Percentiles rank a stretch among this genome's conserved stretches.
Conservation (phyloP, 2,888 invertebrate genomes). For the Choreutis nemorana region DNA sequence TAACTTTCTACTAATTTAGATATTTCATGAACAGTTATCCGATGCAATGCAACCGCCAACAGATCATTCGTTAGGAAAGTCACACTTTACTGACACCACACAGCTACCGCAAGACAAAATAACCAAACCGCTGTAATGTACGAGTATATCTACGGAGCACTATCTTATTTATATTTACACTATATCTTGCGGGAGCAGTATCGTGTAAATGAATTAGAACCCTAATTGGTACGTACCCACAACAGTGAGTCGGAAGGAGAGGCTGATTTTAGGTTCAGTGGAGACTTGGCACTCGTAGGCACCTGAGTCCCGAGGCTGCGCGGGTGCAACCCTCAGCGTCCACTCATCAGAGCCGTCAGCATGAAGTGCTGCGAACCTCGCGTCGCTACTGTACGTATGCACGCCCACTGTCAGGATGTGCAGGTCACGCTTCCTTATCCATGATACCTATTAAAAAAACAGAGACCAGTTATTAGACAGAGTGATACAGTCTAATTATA, state of each 20-base stretch:
- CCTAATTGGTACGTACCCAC: constrained; percentile 69
- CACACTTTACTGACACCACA: no score
- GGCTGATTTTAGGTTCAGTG: constrained; percentile 88
- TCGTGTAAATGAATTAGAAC: constrained; percentile 5
- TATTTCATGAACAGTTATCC: no score
- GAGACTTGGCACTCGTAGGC: constrained; percentile 92
- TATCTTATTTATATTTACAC: no score
- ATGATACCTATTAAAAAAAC: constrained; percentile 74
- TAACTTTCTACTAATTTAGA: no score
- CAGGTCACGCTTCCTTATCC: constrained; percentile 85
- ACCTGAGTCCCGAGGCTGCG: constrained; percentile 81
- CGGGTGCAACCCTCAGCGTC: constrained; percentile 66
- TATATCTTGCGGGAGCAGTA: no score
- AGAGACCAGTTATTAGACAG: no score
- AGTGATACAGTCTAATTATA: no score
- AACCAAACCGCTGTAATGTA: no score
- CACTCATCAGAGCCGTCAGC: constrained; percentile 71
- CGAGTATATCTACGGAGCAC: no score
- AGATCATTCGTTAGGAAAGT: no score
- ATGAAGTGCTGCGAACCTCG: constrained; percentile 69
- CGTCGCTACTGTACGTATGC: constrained; percentile 72
- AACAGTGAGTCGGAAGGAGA: constrained; percentile 74
- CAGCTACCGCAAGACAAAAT: no score
- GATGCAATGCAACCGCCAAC: no score
- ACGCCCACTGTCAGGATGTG: constrained; percentile 73